Conservation (phyloP, 2,888 invertebrate species). For the Maniola hyperantus region DNA sequence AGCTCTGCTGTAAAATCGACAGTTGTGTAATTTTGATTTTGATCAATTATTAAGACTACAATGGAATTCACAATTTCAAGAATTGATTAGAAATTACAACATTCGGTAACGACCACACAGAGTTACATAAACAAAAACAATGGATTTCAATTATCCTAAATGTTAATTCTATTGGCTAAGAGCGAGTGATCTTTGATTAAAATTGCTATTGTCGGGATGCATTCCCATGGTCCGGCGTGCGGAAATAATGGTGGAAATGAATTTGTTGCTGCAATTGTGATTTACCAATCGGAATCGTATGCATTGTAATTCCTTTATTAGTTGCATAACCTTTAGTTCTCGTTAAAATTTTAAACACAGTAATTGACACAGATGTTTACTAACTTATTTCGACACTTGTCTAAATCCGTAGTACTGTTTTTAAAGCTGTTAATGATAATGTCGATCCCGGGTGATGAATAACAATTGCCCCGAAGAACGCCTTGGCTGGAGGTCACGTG, state of each 20-base stretch:
- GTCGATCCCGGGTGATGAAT: conserved; percentile 16
- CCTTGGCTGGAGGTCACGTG: conserved; percentile 76
- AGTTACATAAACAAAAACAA: conserved; percentile 44
- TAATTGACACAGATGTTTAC: background rate
- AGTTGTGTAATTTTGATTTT: no score
- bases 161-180: conserved; percentile 55
- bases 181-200: conserved; percentile 68
- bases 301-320: conserved; percentile 13
- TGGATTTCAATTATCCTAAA: conserved; percentile 47
- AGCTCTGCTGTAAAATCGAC: no score
- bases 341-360: conserved; percentile 1
- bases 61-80: conserved; percentile 33
- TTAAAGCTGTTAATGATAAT: background rate
- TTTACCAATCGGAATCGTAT: conserved; percentile 22
- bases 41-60: conserved; percentile 5
- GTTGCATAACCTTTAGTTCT: background rate
- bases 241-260: conserved; percentile 78
- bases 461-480: conserved; percentile 55
- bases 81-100: conserved; percentile 30
- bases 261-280: conserved; percentile 43
- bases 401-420: background rate
- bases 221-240: conserved; percentile 72
- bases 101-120: conserved; percentile 26
- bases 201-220: conserved; percentile 63
- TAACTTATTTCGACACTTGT: background rate